Conservation (phyloP, 2,797 vertebrate species). For the Acanthurus tractus region DNA sequence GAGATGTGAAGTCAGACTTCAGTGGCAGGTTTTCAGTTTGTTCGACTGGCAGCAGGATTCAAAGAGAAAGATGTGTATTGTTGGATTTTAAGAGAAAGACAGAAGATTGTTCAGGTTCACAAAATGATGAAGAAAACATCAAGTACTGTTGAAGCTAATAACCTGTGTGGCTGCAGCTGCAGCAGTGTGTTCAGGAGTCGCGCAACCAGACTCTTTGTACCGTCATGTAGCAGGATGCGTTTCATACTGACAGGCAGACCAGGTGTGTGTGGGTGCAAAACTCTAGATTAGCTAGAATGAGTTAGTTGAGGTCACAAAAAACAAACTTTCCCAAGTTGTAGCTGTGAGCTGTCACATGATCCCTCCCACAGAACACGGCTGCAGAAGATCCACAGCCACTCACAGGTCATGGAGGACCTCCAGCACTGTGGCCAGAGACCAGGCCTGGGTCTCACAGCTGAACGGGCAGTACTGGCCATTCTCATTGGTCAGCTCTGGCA, state of each 20-base stretch:
- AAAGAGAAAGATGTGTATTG: background rate
- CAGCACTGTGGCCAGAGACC: conserved; percentile 91
- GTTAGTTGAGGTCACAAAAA: too few relatives aligned
- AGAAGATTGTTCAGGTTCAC: background rate
- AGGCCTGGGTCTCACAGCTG: conserved; percentile 97
- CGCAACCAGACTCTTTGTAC: background rate
- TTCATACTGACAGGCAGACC: too few relatives aligned
- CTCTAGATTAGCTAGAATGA: background rate
- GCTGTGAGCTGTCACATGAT: background rate
- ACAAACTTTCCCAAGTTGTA: background rate
- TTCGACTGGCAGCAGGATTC: background rate
- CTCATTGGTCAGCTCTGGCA: conserved; percentile 97
- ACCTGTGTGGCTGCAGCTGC: background rate
- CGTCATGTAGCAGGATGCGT: background rate
- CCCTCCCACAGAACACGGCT: background rate
- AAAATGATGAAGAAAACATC: background rate
- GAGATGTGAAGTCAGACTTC: background rate
- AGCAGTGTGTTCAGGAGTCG: background rate
- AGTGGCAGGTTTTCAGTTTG: background rate
- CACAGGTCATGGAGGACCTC: conserved; percentile 92
- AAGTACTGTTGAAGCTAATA: background rate
- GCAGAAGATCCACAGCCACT: background rate
- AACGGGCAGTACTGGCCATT: conserved; percentile 94
- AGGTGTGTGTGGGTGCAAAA: too few relatives aligned
- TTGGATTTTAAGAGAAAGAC: background rate